Evolutionary conservation across 2,113 vertebrate genomes (phyloP).

Genomic region (Poicephalus meyeri): DNA sequence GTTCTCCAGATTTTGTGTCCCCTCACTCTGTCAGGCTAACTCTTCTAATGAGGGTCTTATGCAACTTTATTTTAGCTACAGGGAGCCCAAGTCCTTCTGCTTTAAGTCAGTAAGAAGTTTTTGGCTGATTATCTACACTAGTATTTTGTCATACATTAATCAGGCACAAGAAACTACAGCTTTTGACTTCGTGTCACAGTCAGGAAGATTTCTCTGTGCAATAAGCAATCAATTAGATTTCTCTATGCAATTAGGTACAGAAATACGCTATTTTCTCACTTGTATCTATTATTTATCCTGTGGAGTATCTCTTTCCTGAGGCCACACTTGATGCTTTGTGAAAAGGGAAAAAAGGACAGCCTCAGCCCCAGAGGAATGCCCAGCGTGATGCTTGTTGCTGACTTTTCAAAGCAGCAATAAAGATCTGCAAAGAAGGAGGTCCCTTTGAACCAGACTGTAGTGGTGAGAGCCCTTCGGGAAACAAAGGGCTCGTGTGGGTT

Average conservation of each 20-base stretch:
- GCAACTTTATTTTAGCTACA: neutral
- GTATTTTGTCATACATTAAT: neutral
- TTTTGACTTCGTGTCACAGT: neutral
- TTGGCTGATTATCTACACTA: neutral
- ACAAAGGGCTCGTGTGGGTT: neutral
- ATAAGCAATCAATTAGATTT: neutral
- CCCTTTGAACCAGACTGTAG: neutral
- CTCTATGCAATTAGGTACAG: neutral
- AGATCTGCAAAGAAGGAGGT: neutral
- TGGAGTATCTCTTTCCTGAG: neutral
- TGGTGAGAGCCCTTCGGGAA: neutral
- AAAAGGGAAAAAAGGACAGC: neutral
- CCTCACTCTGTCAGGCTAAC: neutral
- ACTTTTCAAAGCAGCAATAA: neutral
- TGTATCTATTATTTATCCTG: neutral
- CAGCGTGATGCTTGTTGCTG: neutral
- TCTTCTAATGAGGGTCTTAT: neutral
- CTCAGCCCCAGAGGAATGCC: neutral
- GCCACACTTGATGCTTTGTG: neutral
- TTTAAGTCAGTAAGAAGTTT: neutral
- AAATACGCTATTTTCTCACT: neutral
- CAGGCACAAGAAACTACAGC: neutral
- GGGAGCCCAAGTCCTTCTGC: neutral
- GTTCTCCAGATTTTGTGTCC: neutral
- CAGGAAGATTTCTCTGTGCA: neutral